Evolutionary conservation across 2,888 invertebrate species (phyloP).

Genomic region (Nemoura dubitans): DNA sequence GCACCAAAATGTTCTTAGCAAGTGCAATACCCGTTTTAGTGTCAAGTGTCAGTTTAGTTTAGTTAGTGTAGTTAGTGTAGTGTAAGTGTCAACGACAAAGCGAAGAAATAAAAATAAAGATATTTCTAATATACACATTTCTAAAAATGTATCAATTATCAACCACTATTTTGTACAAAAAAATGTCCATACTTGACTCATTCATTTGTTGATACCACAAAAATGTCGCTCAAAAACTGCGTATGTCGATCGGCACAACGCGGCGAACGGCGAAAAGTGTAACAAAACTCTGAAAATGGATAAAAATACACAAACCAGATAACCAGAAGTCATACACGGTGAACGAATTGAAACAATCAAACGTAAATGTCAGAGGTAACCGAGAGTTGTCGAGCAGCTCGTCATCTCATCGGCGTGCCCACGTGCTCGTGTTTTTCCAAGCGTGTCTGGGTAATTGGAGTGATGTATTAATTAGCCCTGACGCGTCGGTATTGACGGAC

Average conservation of each 20-base stretch:
- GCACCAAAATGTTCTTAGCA: not conserved
- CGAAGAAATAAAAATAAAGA: too few species aligned
- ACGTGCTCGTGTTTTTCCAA: not conserved
- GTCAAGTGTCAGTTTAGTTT: too few species aligned
- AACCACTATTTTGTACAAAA: not conserved
- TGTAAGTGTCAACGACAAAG: too few species aligned
- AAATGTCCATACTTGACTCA: not conserved
- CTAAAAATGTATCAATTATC: too few species aligned
- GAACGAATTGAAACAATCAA: not conserved
- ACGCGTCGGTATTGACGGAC: not conserved
- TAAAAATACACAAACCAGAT: too few species aligned
- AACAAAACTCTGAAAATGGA: too few species aligned
- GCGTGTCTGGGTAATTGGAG: not conserved
- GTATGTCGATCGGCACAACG: too few species aligned
- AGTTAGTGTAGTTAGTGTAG: too few species aligned
- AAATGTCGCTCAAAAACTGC: not conserved
- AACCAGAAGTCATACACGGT: too few species aligned
- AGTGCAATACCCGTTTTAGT: too few species aligned
- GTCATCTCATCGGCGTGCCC: not conserved
- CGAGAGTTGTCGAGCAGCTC: not conserved
- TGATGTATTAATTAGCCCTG: not conserved
- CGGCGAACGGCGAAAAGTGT: too few species aligned
- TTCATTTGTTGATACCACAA: not conserved
- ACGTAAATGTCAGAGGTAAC: not conserved
- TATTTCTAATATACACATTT: too few species aligned